Percentiles rank a stretch among this genome's conserved stretches.
phyloP scores from a whole-genome alignment of 2,888 invertebrate genomes.

The Pterobdella sp. region DNA sequence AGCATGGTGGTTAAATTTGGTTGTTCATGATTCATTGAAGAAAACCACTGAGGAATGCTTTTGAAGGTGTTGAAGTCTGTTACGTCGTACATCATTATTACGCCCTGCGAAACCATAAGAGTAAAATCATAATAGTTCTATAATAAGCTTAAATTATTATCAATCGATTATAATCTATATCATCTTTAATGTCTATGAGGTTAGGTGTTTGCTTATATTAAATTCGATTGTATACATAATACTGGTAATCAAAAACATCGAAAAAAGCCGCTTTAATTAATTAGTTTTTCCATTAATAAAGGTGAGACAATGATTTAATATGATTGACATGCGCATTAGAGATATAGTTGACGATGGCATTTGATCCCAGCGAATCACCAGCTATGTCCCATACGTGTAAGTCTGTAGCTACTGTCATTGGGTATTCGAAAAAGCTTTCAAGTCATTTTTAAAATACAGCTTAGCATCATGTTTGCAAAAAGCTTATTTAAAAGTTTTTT shows the following conservation, averaged over 20 bases:
- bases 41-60: slow-evolving; percentile 65
- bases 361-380: slow-evolving; percentile 66
- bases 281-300: neutral
- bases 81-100: slow-evolving; percentile 74
- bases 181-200: no score
- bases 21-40: slow-evolving; percentile 49
- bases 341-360: slow-evolving; percentile 65
- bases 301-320: neutral
- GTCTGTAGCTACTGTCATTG: slow-evolving; percentile 59
- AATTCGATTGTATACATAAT: no score
- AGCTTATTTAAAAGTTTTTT: no score
- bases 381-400: slow-evolving; percentile 77
- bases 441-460: no score
- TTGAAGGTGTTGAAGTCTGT: slow-evolving; percentile 74
- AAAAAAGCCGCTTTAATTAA: neutral
- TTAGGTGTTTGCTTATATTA: no score
- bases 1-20: slow-evolving; percentile 52
- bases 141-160: neutral
- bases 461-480: no score
- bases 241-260: neutral
- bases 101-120: slow-evolving; percentile 53
- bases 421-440: no score
- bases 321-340: slow-evolving; percentile 53
- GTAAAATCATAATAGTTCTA: neutral
- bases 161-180: no score